Evolutionary conservation across 2,888 invertebrate genomes (phyloP).

Genomic region (Cheilosia impressa): DNA sequence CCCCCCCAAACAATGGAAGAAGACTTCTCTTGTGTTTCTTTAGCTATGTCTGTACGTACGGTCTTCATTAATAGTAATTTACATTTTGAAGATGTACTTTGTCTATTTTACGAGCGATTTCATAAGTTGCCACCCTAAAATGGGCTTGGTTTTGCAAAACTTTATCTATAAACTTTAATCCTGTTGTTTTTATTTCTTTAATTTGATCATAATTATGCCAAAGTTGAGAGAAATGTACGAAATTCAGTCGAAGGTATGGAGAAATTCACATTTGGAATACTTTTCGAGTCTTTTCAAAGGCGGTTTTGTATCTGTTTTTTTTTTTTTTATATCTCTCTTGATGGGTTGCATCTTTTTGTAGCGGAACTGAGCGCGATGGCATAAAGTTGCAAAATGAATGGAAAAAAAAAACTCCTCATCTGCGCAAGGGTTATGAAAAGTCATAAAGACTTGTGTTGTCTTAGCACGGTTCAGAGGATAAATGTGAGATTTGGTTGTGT

Average conservation of each 20-base stretch:
- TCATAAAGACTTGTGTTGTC: conserved; percentile 70
- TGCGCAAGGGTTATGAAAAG: conserved; percentile 62
- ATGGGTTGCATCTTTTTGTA: conserved; percentile 12
- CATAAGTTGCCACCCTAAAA: conserved; percentile 25
- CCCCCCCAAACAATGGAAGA: conserved; percentile 7
- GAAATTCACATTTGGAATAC: conserved; percentile 7
- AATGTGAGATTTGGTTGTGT: conserved; percentile 1
- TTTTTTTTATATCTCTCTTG: conserved; percentile 3
- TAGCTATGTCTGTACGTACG: not conserved
- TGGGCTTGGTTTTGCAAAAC: conserved; percentile 2
- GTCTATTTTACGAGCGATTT: conserved; percentile 54
- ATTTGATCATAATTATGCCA: conserved; percentile 65
- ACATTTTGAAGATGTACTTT: conserved; percentile 59
- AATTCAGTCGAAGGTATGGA: conserved; percentile 4
- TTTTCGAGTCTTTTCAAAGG: not conserved
- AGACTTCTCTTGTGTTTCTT: conserved; percentile 2
- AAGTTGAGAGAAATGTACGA: conserved; percentile 15
- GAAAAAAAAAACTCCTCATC: not conserved
- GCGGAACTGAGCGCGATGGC: conserved; percentile 32
- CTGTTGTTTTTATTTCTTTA: conserved; percentile 32
- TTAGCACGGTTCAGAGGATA: conserved; percentile 31
- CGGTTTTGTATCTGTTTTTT: conserved; percentile 2
- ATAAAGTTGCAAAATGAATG: conserved; percentile 43
- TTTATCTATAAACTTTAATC: conserved; percentile 49
- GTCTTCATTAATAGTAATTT: conserved; percentile 63